Base-by-base conservation (phyloP, 2,797 vertebrate species). In the Todus mexicanus region DNA sequence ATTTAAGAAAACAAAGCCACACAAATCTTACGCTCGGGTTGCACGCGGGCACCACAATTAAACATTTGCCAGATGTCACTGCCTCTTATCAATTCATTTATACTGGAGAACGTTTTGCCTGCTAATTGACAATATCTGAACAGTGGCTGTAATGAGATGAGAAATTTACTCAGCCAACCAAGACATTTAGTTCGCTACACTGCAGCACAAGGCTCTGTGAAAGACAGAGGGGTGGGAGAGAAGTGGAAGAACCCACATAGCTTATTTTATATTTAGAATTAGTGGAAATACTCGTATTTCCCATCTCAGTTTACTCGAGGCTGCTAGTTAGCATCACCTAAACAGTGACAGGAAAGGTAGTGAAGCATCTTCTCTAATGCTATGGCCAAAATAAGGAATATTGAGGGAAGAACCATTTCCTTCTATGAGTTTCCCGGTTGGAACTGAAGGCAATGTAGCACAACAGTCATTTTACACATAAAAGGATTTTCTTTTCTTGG, bases 101-200 rank as follows among this genome's bases (percentile, higher is more conserved):
- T 90, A 74, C 75, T 56, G 26, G 21, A 66, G 59, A 93, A 74
- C 6, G 6, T 92, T 93, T 87, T 96, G 78, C 80, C 80, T 75
- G 74, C 87, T 84, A 96, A 92, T 95, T 96, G 92, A 72, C 92
- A 88, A 25, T 84, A 90, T 89, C 51, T 35, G 59, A 89, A 87
- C 70, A 71, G 76, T 81, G 79, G 54, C 77, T 93, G 56, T 87
- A 94, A 85, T 80, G 87, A 96, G 89, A 92, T 84, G 45, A 69
- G 78, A 81, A 95, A 65, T 63, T 73, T 85, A 63, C 27, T 84
- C 81, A 93, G 84, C 81, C 87, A 92, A 59, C 56, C 89, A 94
- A 96, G 93, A 83, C 71, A 61, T 89, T 79, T 89, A 89, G 85
- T 89, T 87, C 31, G 10, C 68, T 72, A 33, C 4, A 6, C 85